Evolutionary conservation across 2,888 invertebrate species (phyloP).

Genomic region (Drosophila neotestacea): DNA sequence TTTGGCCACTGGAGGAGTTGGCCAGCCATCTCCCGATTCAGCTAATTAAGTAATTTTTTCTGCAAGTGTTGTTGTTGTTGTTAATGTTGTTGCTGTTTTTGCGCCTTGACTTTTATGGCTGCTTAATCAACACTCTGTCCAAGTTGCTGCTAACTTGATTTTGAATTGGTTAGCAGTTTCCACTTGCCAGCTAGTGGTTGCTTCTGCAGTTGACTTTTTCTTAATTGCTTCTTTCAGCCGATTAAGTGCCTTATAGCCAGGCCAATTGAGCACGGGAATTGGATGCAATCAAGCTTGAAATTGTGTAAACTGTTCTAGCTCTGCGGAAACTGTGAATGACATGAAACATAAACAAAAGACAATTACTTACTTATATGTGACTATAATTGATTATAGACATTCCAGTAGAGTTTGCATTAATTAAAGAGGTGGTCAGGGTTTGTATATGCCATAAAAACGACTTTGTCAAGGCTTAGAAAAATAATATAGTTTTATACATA

Average conservation of each 20-base stretch:
- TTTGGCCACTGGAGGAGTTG: slow-evolving; percentile 10
- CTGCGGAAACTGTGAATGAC: slow-evolving; percentile 23
- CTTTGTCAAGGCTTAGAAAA: background rate
- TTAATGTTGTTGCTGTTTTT: slow-evolving; percentile 37
- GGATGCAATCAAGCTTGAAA: slow-evolving; percentile 67
- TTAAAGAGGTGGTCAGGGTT: background rate
- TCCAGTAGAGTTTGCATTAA: background rate
- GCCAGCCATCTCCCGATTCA: slow-evolving; percentile 41
- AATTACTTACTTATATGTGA: slow-evolving; percentile 9
- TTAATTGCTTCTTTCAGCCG: slow-evolving; percentile 71
- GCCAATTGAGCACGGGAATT: slow-evolving; percentile 47
- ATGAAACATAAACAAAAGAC: slow-evolving; percentile 11
- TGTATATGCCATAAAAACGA: background rate
- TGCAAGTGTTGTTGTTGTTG: slow-evolving; percentile 23
- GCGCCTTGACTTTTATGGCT: slow-evolving; percentile 56
- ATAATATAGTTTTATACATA: background rate
- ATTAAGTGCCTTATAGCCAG: slow-evolving; percentile 56
- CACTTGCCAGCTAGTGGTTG: slow-evolving; percentile 16
- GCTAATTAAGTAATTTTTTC: slow-evolving; percentile 81
- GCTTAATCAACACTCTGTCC: slow-evolving; percentile 71
- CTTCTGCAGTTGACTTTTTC: slow-evolving; percentile 71
- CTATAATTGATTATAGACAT: slow-evolving; percentile 16
- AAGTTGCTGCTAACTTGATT: slow-evolving; percentile 35
- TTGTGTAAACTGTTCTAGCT: slow-evolving; percentile 36
- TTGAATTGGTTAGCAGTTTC: slow-evolving; percentile 46